Conservation (phyloP, 2,113 vertebrate genomes). For the Daubentonia madagascariensis region DNA sequence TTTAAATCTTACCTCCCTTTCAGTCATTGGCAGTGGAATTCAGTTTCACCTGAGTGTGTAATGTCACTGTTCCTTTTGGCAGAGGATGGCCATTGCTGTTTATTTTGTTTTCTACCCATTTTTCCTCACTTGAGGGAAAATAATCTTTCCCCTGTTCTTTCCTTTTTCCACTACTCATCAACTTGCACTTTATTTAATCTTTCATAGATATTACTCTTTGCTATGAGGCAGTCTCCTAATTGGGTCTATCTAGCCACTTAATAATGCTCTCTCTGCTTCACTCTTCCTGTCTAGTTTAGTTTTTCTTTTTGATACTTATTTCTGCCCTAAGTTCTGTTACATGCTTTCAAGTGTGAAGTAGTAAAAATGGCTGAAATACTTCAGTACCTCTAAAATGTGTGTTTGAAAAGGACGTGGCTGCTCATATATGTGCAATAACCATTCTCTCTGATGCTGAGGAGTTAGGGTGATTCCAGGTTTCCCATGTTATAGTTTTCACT, state of each 20-base stretch:
- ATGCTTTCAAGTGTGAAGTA: not conserved
- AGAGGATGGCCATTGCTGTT: not conserved
- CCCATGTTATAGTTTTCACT: not conserved
- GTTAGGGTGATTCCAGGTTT: not conserved
- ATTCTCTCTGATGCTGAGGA: not conserved
- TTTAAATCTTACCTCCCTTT: slow-evolving; percentile 2
- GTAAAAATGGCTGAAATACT: not conserved
- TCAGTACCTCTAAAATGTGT: not conserved
- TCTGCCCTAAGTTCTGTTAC: not conserved
- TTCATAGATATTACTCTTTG: not conserved
- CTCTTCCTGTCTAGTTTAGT: not conserved
- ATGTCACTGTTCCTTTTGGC: not conserved
- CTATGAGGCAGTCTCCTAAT: not conserved
- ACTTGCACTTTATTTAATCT: slow-evolving; percentile 23
- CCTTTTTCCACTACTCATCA: not conserved
- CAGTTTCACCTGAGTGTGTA: not conserved
- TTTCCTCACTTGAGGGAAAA: not conserved
- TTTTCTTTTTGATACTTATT: slow-evolving; percentile 37
- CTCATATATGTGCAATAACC: not conserved
- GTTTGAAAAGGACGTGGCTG: slow-evolving; percentile 5
- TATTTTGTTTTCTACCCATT: slow-evolving; percentile 12
- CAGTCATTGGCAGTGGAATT: not conserved
- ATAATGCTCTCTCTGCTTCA: not conserved
- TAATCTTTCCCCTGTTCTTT: not conserved
- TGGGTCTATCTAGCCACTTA: not conserved